A percentile compares a stretch with the other conserved stretches of the same genome.
Conservation (phyloP, 2,888 invertebrate species). For the Agrotis ipsilon region DNA sequence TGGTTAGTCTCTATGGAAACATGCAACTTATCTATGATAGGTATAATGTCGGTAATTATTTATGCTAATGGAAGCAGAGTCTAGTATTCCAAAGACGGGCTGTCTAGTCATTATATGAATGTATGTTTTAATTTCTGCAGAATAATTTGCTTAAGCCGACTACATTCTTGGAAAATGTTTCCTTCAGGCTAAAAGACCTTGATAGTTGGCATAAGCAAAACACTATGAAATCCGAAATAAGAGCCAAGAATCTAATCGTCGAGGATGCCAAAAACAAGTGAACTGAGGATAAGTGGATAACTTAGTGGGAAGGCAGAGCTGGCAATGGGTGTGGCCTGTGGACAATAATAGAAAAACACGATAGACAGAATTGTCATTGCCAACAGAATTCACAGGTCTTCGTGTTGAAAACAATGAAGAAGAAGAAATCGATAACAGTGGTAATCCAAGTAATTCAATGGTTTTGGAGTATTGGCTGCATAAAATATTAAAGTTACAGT, state of each 20-base stretch:
- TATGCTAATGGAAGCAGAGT: conserved; percentile 18
- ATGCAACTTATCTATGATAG: conserved; percentile 9
- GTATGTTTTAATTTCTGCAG: conserved; percentile 1
- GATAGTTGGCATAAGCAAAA: conserved; percentile 23
- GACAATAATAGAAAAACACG: not conserved
- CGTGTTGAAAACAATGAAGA: not conserved
- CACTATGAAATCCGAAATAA: conserved; percentile 10
- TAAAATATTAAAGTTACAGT: too few relatives aligned
- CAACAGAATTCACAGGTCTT: not conserved
- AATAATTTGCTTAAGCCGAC: not conserved
- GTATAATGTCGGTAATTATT: conserved; percentile 36
- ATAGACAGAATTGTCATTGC: not conserved
- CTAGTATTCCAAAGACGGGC: not conserved
- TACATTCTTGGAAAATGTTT: not conserved
- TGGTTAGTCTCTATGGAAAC: conserved; percentile 22
- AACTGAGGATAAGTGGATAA: conserved; percentile 38
- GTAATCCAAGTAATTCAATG: too few relatives aligned
- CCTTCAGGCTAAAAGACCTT: not conserved
- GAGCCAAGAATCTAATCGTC: conserved; percentile 37
- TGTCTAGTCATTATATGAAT: conserved; percentile 3
- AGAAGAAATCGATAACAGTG: not conserved
- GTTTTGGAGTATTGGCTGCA: too few relatives aligned
- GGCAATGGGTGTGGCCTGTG: not conserved
- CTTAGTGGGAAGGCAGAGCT: conserved; percentile 17
- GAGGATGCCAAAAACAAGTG: conserved; percentile 44